Conservation (phyloP, 2,113 vertebrate species). For the Plotosus lineatus region DNA sequence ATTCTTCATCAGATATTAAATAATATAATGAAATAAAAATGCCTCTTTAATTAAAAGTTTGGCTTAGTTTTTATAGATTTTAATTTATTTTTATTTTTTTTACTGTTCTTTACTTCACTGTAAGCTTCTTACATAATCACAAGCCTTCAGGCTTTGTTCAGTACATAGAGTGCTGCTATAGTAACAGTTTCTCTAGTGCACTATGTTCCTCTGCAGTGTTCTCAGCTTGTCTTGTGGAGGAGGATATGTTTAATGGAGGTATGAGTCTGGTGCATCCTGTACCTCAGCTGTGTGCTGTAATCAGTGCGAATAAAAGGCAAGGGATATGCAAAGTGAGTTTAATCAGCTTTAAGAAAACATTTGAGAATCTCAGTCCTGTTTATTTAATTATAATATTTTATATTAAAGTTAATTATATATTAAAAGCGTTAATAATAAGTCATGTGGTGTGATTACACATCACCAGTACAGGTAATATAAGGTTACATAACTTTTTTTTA, state of each 20-base stretch:
- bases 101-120: not conserved
- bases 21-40: not conserved
- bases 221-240: not conserved
- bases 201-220: not conserved
- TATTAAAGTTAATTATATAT: no score
- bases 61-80: not conserved
- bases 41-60: not conserved
- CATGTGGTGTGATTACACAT: conserved; percentile 39
- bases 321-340: not conserved
- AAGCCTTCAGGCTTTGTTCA: conserved; percentile 6
- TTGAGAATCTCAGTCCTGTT: not conserved
- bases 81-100: not conserved
- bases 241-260: not conserved
- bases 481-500: conserved; percentile 49
- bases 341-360: not conserved
- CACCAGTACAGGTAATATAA: conserved; percentile 61
- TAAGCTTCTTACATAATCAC: conserved; percentile 36
- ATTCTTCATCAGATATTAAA: not conserved
- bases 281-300: not conserved
- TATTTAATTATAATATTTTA: conserved; percentile 17
- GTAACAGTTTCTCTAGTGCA: conserved; percentile 16
- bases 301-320: not conserved
- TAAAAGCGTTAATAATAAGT: no score
- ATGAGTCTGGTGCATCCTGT: not conserved
- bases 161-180: conserved; percentile 20